A percentile compares a stretch with the other conserved stretches of the same genome.
phyloP scores from a whole-genome alignment of 2,888 invertebrate genomes.

The Matsumyia berberina region DNA sequence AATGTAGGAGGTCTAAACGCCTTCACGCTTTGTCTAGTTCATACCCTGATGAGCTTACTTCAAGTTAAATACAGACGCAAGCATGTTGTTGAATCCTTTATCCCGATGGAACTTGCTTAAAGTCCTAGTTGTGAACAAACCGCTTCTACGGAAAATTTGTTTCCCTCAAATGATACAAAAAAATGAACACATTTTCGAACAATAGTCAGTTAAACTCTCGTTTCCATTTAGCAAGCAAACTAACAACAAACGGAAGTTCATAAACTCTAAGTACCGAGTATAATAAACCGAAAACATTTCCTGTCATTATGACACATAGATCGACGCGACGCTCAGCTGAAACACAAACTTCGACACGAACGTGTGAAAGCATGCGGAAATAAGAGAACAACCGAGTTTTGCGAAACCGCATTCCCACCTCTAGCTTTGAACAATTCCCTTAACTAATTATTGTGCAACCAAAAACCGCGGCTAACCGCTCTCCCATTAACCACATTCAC shows the following conservation, averaged over 20 bases:
- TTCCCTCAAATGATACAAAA: background rate
- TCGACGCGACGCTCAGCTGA: background rate
- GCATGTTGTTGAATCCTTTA: no score
- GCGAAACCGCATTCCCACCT: background rate
- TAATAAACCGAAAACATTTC: slow-evolving; percentile 15
- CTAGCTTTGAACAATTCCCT: slow-evolving; percentile 37
- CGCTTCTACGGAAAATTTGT: background rate
- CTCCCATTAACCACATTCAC: slow-evolving; percentile 6
- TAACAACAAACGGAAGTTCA: slow-evolving; percentile 18
- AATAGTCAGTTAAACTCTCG: slow-evolving; percentile 13
- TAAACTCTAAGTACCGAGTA: slow-evolving; percentile 19
- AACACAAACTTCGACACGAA: background rate
- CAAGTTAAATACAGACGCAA: no score
- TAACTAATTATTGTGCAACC: slow-evolving; percentile 40
- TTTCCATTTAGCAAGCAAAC: slow-evolving; percentile 1
- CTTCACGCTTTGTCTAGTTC: no score
- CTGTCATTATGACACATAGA: slow-evolving; percentile 16
- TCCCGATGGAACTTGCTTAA: no score
- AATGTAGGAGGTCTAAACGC: no score
- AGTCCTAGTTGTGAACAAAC: no score
- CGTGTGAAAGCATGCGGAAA: background rate
- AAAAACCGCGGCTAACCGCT: slow-evolving; percentile 26
- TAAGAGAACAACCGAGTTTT: background rate
- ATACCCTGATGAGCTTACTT: no score
- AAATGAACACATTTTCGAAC: background rate